Evolutionary conservation across 2,888 invertebrate species (phyloP).

Genomic region (Neoascia interrupta): DNA sequence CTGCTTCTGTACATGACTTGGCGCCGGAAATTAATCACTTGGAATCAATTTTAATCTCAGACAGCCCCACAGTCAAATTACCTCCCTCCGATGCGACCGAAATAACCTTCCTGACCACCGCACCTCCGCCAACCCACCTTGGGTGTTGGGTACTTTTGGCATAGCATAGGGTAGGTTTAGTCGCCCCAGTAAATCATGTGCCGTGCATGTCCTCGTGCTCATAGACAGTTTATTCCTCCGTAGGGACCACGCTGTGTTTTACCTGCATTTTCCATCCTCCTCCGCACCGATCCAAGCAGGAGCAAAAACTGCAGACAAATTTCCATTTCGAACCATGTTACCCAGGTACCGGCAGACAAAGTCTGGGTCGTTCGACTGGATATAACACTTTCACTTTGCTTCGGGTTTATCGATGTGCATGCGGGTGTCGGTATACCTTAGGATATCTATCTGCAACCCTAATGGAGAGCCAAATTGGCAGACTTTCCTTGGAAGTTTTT

Average conservation of each 20-base stretch:
- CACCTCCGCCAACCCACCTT: background rate
- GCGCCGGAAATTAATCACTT: conserved; percentile 73
- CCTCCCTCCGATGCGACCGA: conserved; percentile 3
- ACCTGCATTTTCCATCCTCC: no score
- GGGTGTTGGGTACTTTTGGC: background rate
- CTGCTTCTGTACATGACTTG: conserved; percentile 39
- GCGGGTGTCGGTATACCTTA: conserved; percentile 22
- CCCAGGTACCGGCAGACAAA: conserved; percentile 20
- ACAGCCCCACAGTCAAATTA: conserved; percentile 65
- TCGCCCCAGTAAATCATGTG: conserved; percentile 58
- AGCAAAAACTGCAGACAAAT: conserved; percentile 49
- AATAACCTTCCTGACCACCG: background rate
- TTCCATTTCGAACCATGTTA: conserved; percentile 23
- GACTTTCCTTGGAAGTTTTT: conserved; percentile 9
- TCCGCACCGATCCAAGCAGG: conserved; percentile 7
- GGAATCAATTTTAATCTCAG: conserved; percentile 73
- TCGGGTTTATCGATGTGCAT: conserved; percentile 41
- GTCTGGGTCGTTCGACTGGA: conserved; percentile 63
- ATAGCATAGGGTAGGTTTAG: conserved; percentile 30
- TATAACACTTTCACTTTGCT: conserved; percentile 68
- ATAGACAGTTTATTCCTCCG: conserved; percentile 55
- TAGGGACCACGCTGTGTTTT: conserved; percentile 34
- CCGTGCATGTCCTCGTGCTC: conserved; percentile 36
- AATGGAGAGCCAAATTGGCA: conserved; percentile 25
- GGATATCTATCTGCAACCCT: conserved; percentile 46